Evolutionary conservation across 1,140 invertebrate genomes (phyloP), one percentile per base, ranked within the genome.

Genomic region (Yoshiicerus persimilis): DNA sequence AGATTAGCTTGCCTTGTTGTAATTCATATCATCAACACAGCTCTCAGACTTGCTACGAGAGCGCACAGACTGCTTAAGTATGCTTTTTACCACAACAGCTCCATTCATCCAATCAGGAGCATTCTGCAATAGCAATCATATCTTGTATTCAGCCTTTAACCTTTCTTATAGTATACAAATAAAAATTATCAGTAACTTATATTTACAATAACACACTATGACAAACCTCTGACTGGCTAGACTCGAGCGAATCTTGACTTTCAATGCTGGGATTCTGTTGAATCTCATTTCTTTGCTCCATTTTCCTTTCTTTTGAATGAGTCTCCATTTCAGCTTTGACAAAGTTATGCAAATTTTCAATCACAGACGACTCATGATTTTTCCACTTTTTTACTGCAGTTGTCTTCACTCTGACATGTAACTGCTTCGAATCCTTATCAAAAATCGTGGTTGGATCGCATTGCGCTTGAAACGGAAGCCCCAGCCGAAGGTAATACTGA

Each of bases 11-110:
- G 32, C 47, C 77, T 36, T 36, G 32, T 25, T 36, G 38, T 75
- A 66, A 34, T 30, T 80, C 34, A 87, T 77, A n/a, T 89, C 86
- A 32, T 89, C 86, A 10, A 87, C 32, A 20, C 86, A 89, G 66
- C 88, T 89, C 39, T 89, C 89, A 11, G 89, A 89, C 77, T 88
- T 86, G 70, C 89, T 89, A 11, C 89, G 84, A 77, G 75, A 80
- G 25, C 89, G 84, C 27, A 41, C 64, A 80, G 64, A 80, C 16
- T 84, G 34, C 38, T 89, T 89, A 30, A 89, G 47, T 23, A 89
- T 89, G 41, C 89, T 83, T 75, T 89, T 89, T 6, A 88, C 77
- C 4, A 86, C 87, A 41, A 80, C 30, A 23, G 89, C 75, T 23
- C 70, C 84, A 64, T 87, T 90, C 47, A 70, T 56, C 66, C 66